These are phyloP conservation scores for Neopelma chrysocephalum DNA, from an alignment of 2,797 vertebrate species.

Conservation along the genomic window DNA sequence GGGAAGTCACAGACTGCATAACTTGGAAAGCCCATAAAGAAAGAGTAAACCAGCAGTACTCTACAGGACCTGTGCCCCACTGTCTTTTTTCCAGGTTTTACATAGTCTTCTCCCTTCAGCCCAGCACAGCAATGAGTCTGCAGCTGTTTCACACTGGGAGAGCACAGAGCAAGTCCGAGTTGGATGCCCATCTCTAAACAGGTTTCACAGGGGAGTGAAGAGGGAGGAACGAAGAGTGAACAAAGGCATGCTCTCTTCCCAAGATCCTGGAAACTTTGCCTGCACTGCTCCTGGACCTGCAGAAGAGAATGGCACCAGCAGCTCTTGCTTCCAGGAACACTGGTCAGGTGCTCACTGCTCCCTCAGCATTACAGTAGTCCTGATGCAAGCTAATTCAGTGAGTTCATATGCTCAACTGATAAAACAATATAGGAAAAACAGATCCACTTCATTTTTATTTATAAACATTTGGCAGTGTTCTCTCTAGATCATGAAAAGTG, in stretches of 20 bases:
- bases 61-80: background rate
- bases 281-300: background rate
- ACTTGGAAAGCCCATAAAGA: background rate
- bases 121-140: background rate
- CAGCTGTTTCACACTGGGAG: background rate
- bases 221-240: background rate
- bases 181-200: background rate
- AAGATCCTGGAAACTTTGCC: background rate
- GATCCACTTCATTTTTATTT: conserved; percentile 16
- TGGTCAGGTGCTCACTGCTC: background rate
- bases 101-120: background rate
- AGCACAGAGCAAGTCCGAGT: background rate
- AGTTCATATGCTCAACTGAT: background rate
- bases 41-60: background rate
- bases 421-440: background rate
- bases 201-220: background rate
- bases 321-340: background rate
- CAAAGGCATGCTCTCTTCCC: background rate
- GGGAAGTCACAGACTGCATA: background rate
- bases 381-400: background rate
- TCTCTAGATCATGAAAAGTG: background rate
- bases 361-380: background rate
- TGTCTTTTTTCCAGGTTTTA: background rate
- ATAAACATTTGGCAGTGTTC: background rate
- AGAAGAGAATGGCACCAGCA: background rate